phyloP scores from a whole-genome alignment of 35 echinoderm and acorn worm species.

The Diadema setosum region DNA sequence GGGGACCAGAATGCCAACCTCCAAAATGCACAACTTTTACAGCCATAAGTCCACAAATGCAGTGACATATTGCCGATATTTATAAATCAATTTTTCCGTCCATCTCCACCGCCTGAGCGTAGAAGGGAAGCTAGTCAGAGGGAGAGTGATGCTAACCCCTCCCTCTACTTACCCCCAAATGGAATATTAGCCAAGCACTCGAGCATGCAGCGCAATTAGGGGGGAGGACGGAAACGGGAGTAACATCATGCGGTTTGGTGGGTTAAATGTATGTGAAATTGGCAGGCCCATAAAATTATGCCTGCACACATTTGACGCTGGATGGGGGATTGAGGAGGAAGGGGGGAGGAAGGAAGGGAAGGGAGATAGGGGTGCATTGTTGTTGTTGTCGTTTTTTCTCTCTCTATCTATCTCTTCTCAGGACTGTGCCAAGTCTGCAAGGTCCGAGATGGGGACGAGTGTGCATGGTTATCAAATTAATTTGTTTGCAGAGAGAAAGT shows the following conservation, averaged over 20 bases:
- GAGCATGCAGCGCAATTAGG: neutral
- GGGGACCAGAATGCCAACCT: too few species aligned
- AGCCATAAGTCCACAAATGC: neutral
- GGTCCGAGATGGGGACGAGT: neutral
- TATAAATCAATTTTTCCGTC: neutral
- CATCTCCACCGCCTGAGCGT: neutral
- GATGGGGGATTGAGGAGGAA: too few species aligned
- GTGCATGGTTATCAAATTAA: neutral
- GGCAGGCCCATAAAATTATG: too few species aligned
- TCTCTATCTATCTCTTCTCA: too few species aligned
- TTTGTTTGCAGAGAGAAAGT: constrained; percentile 3
- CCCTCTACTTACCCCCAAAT: neutral
- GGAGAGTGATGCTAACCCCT: neutral
- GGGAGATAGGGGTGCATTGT: too few species aligned
- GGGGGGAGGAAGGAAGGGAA: too few species aligned
- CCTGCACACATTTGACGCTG: too few species aligned
- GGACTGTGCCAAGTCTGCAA: too few species aligned
- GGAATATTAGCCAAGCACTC: neutral
- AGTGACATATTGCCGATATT: constrained; percentile 28
- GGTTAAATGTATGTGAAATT: too few species aligned
- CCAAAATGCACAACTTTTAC: too few species aligned
- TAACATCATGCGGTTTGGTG: too few species aligned
- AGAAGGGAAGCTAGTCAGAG: neutral
- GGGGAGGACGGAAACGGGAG: neutral
- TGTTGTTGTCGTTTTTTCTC: too few species aligned